Percentiles rank a stretch among this genome's conserved stretches.
Evolutionary conservation across 2,888 invertebrate species (phyloP).

Genomic region (Cerastis rubricosa): DNA sequence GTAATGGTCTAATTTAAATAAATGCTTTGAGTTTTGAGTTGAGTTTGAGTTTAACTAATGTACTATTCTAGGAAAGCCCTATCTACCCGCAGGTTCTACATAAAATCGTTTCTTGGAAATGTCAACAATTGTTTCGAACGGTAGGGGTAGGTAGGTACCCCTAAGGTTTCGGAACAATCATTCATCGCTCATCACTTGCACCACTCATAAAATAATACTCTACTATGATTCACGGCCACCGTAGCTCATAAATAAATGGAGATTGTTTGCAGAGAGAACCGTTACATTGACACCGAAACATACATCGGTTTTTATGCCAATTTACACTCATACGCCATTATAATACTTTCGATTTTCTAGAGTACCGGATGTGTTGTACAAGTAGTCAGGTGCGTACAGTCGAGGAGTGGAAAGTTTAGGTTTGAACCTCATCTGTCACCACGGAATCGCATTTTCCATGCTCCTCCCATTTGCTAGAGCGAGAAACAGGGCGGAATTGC

Average conservation of each 20-base stretch:
- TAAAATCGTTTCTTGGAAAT: too few species aligned
- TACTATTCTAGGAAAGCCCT: too few species aligned
- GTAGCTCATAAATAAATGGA: conserved; percentile 26
- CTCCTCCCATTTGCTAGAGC: background rate
- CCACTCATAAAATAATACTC: conserved; percentile 26
- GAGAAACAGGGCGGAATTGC: too few species aligned
- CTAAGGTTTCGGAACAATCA: too few species aligned
- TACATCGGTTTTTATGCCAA: conserved; percentile 12
- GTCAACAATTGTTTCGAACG: too few species aligned
- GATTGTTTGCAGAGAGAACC: conserved; percentile 27
- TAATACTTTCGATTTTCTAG: conserved; percentile 27
- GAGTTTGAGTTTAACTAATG: too few species aligned
- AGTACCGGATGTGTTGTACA: conserved; percentile 2
- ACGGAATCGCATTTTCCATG: background rate
- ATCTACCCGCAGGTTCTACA: too few species aligned
- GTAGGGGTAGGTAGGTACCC: too few species aligned
- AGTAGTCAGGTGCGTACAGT: background rate
- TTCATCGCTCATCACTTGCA: conserved; percentile 31
- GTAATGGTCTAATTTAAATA: too few species aligned
- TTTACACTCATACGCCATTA: conserved; percentile 15
- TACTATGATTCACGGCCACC: conserved; percentile 33
- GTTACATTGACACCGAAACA: conserved; percentile 47
- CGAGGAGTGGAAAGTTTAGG: background rate
- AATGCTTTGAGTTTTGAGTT: too few species aligned
- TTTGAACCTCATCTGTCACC: background rate